Evolutionary conservation across 1,140 invertebrate species (phyloP).

Genomic region (Drosophila setifemur): DNA sequence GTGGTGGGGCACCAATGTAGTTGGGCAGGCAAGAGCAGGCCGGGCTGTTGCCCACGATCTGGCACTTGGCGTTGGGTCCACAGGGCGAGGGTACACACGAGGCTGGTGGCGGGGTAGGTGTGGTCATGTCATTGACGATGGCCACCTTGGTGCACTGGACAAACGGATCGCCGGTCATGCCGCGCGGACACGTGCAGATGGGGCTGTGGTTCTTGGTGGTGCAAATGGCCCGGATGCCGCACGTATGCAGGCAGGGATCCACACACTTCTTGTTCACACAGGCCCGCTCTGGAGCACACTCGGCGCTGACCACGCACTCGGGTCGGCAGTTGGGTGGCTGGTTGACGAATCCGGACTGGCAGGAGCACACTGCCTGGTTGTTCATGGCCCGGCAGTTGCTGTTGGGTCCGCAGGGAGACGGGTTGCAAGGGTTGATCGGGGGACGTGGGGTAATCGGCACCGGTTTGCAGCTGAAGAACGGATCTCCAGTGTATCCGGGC

Average conservation of each 20-base stretch:
- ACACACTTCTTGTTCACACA: constrained; percentile 89
- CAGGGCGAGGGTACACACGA: constrained; percentile 91
- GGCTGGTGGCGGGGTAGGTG: constrained; percentile 84
- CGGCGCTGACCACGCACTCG: constrained; percentile 86
- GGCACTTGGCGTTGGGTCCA: constrained; percentile 91
- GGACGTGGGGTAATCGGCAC: constrained; percentile 83
- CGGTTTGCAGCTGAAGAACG: constrained; percentile 89
- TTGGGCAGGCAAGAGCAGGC: constrained; percentile 90
- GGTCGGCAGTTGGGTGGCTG: constrained; percentile 90
- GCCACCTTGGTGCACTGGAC: constrained; percentile 82
- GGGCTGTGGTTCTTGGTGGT: constrained; percentile 86
- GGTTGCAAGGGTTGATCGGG: constrained; percentile 84
- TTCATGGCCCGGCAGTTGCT: constrained; percentile 88
- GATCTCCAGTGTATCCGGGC: constrained; percentile 89
- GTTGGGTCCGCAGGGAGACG: constrained; percentile 88
- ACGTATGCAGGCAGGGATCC: constrained; percentile 88
- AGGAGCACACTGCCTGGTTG: constrained; percentile 87
- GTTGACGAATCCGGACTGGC: constrained; percentile 88
- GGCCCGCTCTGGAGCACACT: constrained; percentile 87
- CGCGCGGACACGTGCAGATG: constrained; percentile 85
- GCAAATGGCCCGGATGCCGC: constrained; percentile 86
- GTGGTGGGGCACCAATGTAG: constrained; percentile 89
- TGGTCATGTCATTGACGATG: constrained; percentile 62
- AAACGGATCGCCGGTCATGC: constrained; percentile 88
- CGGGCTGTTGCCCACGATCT: constrained; percentile 87